Evolutionary conservation across 2,797 vertebrate species (phyloP).

Genomic region (Crax fasciolata): DNA sequence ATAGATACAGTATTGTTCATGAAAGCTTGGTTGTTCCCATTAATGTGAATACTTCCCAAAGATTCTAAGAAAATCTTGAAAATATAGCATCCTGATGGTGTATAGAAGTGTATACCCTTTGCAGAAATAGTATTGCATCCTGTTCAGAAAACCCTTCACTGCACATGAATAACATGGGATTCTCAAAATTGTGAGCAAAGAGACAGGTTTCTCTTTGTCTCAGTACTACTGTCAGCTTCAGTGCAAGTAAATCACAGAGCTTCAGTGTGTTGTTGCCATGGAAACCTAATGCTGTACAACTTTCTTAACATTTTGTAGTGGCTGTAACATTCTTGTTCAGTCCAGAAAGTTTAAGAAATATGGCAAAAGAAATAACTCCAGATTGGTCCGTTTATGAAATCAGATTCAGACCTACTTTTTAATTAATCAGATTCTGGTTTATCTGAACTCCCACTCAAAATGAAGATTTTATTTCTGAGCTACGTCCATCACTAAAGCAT

Average conservation of each 20-base stretch:
- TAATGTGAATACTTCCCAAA: neutral
- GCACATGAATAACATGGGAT: neutral
- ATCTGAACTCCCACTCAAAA: neutral
- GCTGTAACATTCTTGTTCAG: neutral
- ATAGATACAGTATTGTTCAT: neutral
- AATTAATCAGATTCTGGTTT: neutral
- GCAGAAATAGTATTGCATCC: neutral
- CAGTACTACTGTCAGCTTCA: neutral
- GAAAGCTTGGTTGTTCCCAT: neutral
- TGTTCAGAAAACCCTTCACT: neutral
- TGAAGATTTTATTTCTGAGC: neutral
- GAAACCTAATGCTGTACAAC: neutral
- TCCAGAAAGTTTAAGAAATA: neutral
- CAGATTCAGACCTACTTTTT: neutral
- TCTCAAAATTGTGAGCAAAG: neutral
- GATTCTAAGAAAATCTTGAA: neutral
- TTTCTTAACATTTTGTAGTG: neutral
- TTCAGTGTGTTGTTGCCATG: neutral
- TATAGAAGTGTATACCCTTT: neutral
- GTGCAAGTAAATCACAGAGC: neutral
- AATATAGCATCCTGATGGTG: accelerated
- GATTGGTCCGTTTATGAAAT: neutral
- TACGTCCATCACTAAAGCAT: neutral
- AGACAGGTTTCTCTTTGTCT: neutral
- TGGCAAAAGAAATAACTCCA: neutral